Evolutionary conservation across 2,888 invertebrate species (phyloP), one percentile per base, ranked within the genome.

Genomic region (Slavum lentiscoides): DNA sequence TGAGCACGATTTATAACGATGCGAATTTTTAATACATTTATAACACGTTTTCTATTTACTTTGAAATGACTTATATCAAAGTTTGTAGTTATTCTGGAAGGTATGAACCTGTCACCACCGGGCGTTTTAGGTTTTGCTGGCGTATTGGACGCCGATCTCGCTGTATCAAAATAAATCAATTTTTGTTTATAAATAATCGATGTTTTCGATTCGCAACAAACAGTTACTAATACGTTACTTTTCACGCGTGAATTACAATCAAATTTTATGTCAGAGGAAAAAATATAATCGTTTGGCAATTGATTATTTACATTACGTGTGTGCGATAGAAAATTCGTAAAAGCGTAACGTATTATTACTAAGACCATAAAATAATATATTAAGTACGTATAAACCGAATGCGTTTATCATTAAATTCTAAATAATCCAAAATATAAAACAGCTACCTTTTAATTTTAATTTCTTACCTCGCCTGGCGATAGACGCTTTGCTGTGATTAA

Each of bases 1-100:
- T 15, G 6, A 21, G 19, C n/a, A n/a, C 0, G 7, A 69, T 39
- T 61, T 39, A 1, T 58, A n/a, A 8, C 30, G 49, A 49, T 73
- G 30, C 30, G 30, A 75, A 67, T 69, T 15, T 19, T 21, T 59
- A 39, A 62, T 69, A 55, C n/a, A 55, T 49, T 7, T 7, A 11
- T 43, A 11, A 76, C n/a, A 30, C 1, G 73, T 74, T 30, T 53
- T 55, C 11, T 59, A 83, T 17, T 89, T 87, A 95, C 91, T 90
- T 94, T 92, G 86, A 91, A 95, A 87, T 97, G 94, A 73, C 94
- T 94, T 83, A 96, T 87, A 84, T 97, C 97, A 88, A 95, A 94
- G 87, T 97, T 94, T n/a, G 93, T 94, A 58, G 94, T 92, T 84
- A 91, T 92, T 85, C 97, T 90, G 69, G 92, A 93, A 0, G 97